A percentile compares a stretch with the other conserved stretches of the same genome.
These are phyloP conservation scores for Apeira syringaria DNA, from an alignment of 2,888 invertebrate species.

Conservation along the genomic window DNA sequence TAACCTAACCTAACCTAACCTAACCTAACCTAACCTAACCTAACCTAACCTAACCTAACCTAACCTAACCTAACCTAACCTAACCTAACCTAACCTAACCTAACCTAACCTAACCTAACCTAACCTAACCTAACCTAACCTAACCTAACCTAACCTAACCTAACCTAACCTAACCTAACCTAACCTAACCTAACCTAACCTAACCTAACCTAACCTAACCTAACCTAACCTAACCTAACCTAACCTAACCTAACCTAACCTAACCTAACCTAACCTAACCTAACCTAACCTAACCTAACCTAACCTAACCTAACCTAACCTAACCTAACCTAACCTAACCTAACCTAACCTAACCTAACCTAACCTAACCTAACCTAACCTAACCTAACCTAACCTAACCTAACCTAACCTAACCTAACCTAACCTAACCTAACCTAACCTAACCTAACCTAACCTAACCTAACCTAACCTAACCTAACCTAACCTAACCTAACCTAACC, in stretches of 20 bases:
- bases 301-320: constrained; percentile 19
- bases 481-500: constrained; percentile 24
- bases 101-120: constrained; percentile 29
- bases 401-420: constrained; percentile 14
- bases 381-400: constrained; percentile 11
- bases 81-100: constrained; percentile 14
- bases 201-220: constrained; percentile 25
- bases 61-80: constrained; percentile 1
- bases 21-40: constrained; percentile 1
- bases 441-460: constrained; percentile 21
- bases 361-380: constrained; percentile 17
- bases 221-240: constrained; percentile 9
- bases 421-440: constrained; percentile 20
- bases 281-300: constrained; percentile 22
- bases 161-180: constrained; percentile 30
- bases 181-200: constrained; percentile 31
- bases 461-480: constrained; percentile 21
- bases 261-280: constrained; percentile 24
- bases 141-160: constrained; percentile 31
- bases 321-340: constrained; percentile 21
- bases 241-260: constrained; percentile 23
- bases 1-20: constrained; percentile 1
- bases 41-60: constrained; percentile 1
- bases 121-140: constrained; percentile 32
- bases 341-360: constrained; percentile 18